Conservation (phyloP, 2,113 vertebrate genomes). For the Pitta sordida region DNA sequence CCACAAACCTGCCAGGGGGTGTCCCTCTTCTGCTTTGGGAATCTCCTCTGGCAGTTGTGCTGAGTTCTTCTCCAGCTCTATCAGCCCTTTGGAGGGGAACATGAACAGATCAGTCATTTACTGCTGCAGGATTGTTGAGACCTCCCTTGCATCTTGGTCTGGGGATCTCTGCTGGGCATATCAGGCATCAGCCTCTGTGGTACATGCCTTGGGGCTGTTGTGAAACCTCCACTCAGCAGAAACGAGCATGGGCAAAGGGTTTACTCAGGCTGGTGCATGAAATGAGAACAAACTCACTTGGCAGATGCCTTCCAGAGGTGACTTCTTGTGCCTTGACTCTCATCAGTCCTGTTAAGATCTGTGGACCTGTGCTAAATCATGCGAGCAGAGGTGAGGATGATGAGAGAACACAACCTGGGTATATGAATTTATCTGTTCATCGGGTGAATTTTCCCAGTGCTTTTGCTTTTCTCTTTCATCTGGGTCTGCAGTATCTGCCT, state of each 20-base stretch:
- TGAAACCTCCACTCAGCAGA: not conserved
- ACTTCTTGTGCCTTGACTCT: not conserved
- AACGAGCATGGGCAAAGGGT: not conserved
- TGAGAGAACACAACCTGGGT: not conserved
- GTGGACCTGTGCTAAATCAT: not conserved
- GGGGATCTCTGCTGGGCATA: not conserved
- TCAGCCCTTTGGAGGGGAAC: not conserved
- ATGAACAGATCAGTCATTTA: not conserved
- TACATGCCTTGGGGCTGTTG: rapidly evolving
- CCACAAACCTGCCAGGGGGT: not conserved
- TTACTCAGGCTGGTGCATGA: not conserved
- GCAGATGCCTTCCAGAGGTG: not conserved
- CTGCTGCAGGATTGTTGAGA: not conserved
- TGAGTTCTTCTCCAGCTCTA: not conserved
- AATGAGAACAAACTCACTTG: not conserved
- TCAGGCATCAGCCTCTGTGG: not conserved
- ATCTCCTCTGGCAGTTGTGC: not conserved
- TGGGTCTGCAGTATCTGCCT: not conserved
- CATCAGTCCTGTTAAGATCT: not conserved
- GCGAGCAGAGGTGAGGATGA: not conserved
- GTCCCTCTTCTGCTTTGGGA: not conserved
- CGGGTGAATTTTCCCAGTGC: not conserved
- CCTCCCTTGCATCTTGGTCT: not conserved
- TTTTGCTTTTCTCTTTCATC: conserved; percentile 5
- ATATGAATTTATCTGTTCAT: not conserved